phyloP scores from a whole-genome alignment of 2,797 vertebrate species.

The Gila robusta region DNA sequence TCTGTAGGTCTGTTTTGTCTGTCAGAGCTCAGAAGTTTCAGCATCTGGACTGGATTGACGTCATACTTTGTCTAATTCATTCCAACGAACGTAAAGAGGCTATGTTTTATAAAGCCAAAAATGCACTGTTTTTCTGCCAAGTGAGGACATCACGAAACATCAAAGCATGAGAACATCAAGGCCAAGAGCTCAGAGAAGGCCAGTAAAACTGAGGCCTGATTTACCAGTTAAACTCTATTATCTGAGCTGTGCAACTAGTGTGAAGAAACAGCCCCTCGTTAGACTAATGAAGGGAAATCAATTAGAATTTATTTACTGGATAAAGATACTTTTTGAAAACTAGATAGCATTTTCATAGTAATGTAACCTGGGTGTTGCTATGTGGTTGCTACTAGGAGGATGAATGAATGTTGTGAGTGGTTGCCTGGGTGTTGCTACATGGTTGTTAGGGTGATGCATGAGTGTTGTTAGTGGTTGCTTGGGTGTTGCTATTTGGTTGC shows the following conservation, averaged over 20 bases:
- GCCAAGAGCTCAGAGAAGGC: constrained; percentile 67
- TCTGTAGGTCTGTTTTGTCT: not conserved
- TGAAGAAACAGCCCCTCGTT: constrained; percentile 78
- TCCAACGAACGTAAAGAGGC: constrained; percentile 4
- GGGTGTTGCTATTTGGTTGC: not conserved
- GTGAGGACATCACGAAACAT: constrained; percentile 72
- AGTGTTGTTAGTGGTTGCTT: not conserved
- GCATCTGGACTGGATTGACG: constrained; percentile 17
- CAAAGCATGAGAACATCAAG: constrained; percentile 73
- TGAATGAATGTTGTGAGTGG: not conserved
- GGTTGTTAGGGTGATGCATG: not conserved
- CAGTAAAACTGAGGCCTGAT: constrained; percentile 8
- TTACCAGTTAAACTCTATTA: not conserved
- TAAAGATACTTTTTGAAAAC: not conserved
- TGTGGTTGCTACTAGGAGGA: not conserved
- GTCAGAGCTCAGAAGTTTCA: not conserved
- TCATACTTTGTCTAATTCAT: not conserved
- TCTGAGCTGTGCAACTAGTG: constrained; percentile 72
- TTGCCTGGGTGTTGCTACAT: not conserved
- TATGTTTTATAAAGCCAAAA: not conserved
- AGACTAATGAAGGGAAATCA: constrained; percentile 75
- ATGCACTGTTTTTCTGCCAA: constrained; percentile 72
- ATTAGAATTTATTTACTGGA: not conserved
- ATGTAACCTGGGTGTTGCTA: not conserved
- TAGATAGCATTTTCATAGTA: not conserved